Conservation (phyloP, 2,888 invertebrate species). For the Maniola hyperantus region DNA sequence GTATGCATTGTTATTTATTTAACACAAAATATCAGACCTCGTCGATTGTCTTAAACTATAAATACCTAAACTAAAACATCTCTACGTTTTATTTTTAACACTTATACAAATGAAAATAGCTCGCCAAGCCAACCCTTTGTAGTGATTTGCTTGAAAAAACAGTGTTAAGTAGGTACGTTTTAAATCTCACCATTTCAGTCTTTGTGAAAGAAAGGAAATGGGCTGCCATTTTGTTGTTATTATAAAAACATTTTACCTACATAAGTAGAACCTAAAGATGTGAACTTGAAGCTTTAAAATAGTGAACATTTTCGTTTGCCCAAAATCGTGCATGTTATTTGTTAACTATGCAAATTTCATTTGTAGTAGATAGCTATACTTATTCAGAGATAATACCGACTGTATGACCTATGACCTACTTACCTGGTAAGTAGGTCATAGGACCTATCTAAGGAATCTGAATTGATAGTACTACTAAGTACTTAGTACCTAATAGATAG, state of each 20-base stretch:
- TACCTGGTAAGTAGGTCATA: too few species aligned
- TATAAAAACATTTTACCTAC: constrained; percentile 6
- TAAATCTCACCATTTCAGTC: constrained; percentile 2
- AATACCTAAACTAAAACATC: too few species aligned
- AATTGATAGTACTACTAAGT: too few species aligned
- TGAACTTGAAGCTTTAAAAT: constrained; percentile 3
- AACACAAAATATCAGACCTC: not conserved
- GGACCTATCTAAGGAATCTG: too few species aligned
- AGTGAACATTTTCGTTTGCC: constrained; percentile 1
- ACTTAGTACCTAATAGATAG: too few species aligned
- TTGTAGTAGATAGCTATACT: too few species aligned
- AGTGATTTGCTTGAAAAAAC: constrained; percentile 13
- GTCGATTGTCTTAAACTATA: not conserved
- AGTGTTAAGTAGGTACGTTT: constrained; percentile 19
- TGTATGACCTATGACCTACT: too few species aligned
- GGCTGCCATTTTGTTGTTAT: not conserved
- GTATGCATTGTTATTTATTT: not conserved
- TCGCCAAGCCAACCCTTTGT: constrained; percentile 1
- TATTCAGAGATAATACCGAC: too few species aligned
- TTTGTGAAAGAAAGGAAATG: constrained; percentile 13
- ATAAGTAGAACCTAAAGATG: not conserved
- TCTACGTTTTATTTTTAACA: not conserved
- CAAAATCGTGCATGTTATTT: not conserved
- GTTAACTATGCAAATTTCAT: too few species aligned
- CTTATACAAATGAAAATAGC: constrained; percentile 2